Conservation (phyloP, 2,113 vertebrate species). For the Chamaea fasciata region DNA sequence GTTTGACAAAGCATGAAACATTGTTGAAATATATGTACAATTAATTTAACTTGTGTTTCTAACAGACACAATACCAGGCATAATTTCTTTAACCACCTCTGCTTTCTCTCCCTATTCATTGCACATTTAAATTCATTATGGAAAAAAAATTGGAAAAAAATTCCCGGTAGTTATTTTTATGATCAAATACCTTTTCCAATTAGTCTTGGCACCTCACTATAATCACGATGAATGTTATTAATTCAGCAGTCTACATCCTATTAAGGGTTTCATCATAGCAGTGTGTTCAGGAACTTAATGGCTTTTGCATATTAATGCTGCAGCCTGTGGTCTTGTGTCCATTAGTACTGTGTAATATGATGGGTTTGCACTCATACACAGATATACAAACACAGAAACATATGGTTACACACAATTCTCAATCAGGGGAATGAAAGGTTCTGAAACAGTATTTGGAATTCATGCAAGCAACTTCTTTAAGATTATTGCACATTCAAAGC, state of each 20-base stretch:
- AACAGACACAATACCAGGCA: not conserved
- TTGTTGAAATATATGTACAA: constrained; percentile 28
- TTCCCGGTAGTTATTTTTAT: constrained; percentile 47
- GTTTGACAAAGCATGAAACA: not conserved
- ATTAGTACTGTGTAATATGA: not conserved
- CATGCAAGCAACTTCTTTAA: not conserved
- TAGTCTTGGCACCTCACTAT: constrained; percentile 50
- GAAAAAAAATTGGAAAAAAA: not conserved
- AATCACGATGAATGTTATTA: constrained; percentile 62
- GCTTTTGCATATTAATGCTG: constrained; percentile 40
- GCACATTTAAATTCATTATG: constrained; percentile 51
- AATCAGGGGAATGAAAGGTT: not conserved
- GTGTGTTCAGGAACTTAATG: constrained; percentile 25
- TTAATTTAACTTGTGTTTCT: constrained; percentile 51
- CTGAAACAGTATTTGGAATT: not conserved
- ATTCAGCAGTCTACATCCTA: constrained; percentile 58
- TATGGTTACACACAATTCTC: not conserved
- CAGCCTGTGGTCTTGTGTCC: not conserved
- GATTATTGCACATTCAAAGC: not conserved
- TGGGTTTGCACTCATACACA: not conserved
- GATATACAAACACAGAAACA: not conserved
- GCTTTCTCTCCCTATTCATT: constrained; percentile 8
- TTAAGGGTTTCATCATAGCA: constrained; percentile 40
- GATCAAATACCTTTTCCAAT: constrained; percentile 67
- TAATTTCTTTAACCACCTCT: constrained; percentile 29